A percentile compares a stretch with the other conserved stretches of the same genome.
Conservation (phyloP, 2,888 invertebrate genomes). For the Amphipoea oculea region DNA sequence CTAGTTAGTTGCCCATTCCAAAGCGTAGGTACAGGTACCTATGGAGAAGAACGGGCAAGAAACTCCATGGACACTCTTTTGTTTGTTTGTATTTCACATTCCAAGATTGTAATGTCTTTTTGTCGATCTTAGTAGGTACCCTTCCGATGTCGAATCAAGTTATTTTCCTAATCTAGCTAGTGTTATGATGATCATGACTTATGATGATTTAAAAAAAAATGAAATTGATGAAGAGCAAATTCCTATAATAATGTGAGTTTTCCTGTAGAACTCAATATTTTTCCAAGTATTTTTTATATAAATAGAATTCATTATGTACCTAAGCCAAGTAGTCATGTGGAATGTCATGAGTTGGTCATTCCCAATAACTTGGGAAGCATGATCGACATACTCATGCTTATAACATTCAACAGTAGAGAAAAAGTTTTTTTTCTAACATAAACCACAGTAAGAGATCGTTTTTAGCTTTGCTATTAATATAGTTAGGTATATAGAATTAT, state of each 20-base stretch:
- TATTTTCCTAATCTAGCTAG: background rate
- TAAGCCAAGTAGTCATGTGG: background rate
- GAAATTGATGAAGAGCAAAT: constrained; percentile 12
- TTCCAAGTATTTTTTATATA: constrained; percentile 22
- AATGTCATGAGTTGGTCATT: constrained; percentile 2
- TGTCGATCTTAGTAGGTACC: background rate
- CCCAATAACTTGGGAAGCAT: background rate
- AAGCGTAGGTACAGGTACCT: too few species aligned
- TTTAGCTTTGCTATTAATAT: background rate
- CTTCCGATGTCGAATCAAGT: constrained; percentile 3
- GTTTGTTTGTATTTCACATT: constrained; percentile 26
- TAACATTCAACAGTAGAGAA: background rate
- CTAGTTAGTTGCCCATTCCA: too few species aligned
- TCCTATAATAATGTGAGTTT: constrained; percentile 13
- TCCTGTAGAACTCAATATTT: constrained; percentile 16
- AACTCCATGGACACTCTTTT: too few species aligned
- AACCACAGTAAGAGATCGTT: background rate
- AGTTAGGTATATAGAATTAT: background rate
- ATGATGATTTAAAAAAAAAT: background rate
- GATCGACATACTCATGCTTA: background rate
- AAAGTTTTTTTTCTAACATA: background rate
- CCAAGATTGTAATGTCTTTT: constrained; percentile 7
- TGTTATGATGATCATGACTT: background rate
- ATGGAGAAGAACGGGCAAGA: too few species aligned
- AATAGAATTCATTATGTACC: background rate